Conservation (phyloP, 2,797 vertebrate species). For the Rhynchotus rufescens region DNA sequence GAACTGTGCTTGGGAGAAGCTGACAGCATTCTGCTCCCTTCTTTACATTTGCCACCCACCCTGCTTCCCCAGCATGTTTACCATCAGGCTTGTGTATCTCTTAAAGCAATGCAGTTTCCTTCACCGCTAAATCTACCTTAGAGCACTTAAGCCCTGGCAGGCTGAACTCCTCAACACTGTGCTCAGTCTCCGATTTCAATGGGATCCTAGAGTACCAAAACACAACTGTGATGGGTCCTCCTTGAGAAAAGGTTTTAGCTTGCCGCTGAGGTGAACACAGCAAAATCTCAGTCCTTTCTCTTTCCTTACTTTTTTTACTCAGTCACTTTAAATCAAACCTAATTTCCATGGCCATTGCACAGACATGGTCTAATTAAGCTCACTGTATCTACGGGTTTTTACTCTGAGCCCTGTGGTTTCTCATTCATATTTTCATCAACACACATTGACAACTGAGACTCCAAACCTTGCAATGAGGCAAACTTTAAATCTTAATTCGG, state of each 20-base stretch:
- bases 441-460: not conserved
- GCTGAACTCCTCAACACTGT: not conserved
- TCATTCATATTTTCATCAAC: not conserved
- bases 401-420: not conserved
- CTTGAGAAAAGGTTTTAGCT: not conserved
- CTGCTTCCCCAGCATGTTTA: not conserved
- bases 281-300: not conserved
- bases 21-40: not conserved
- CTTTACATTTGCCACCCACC: not conserved
- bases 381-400: not conserved
- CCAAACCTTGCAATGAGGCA: not conserved
- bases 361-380: not conserved
- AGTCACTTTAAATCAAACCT: not conserved
- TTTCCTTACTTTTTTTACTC: not conserved
- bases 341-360: not conserved
- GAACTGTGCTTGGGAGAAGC: not conserved
- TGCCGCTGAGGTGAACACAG: fast-evolving
- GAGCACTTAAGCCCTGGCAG: not conserved
- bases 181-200: not conserved
- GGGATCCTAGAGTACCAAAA: not conserved
- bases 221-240: not conserved
- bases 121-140: not conserved
- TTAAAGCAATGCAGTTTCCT: fast-evolving
- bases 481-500: slow-evolving; percentile 1
- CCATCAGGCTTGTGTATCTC: not conserved